These are phyloP conservation scores for Motacilla tschutschensis DNA, from an alignment of 2,113 vertebrate species.

Conservation along the genomic window DNA sequence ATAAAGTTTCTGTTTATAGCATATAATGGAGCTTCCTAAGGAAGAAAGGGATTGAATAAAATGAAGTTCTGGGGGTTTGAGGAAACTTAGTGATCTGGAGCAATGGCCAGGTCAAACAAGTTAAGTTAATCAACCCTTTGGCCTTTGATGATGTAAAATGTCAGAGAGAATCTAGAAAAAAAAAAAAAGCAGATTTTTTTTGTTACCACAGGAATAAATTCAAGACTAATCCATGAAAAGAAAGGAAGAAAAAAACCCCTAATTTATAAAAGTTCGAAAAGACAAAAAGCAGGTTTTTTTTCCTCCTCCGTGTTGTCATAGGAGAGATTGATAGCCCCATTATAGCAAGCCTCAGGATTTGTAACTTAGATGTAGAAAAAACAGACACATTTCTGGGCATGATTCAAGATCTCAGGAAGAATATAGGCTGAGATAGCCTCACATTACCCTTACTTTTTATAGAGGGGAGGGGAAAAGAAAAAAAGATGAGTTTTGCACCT, in stretches of 20 bases:
- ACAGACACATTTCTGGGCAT: not conserved
- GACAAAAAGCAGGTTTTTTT: slow-evolving; percentile 11
- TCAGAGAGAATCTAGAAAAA: not conserved
- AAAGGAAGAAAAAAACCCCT: not conserved
- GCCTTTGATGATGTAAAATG: not conserved
- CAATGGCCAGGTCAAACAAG: not conserved
- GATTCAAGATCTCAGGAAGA: slow-evolving; percentile 9
- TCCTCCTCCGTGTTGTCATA: slow-evolving; percentile 14
- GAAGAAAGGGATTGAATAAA: not conserved
- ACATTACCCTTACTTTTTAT: not conserved
- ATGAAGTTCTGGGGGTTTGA: not conserved
- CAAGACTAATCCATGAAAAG: not conserved
- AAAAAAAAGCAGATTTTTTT: not conserved
- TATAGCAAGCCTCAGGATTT: slow-evolving; percentile 5
- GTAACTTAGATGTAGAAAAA: not conserved
- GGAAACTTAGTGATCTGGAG: not conserved
- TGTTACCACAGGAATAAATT: not conserved
- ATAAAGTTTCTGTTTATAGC: not conserved
- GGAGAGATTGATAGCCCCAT: slow-evolving; percentile 26
- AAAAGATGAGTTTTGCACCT: not conserved
- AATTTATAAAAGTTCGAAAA: slow-evolving; percentile 3
- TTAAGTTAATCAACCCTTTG: not conserved
- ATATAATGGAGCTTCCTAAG: not conserved
- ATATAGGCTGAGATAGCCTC: not conserved
- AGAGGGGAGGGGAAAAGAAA: too few species aligned